Percentiles rank a stretch among this genome's conserved stretches.
Conservation (phyloP, 2,797 vertebrate species). For the Luscinia luscinia region DNA sequence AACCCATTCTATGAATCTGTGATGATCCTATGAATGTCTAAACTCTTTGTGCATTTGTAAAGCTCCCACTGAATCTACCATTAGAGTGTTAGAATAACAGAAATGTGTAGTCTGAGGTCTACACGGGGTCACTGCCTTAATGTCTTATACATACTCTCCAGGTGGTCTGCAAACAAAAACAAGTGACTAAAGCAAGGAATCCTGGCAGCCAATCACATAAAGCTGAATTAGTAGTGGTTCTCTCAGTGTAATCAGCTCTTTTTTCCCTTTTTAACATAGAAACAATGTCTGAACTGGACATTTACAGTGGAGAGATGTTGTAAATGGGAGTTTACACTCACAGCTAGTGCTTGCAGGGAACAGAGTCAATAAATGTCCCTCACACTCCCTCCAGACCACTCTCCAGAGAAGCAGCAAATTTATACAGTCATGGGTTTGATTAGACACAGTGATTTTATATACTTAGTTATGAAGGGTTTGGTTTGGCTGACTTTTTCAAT, state of each 20-base stretch:
- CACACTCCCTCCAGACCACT: not conserved
- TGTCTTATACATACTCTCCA: not conserved
- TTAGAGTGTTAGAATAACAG: not conserved
- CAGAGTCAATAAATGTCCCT: not conserved
- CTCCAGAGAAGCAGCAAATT: not conserved
- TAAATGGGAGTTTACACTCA: not conserved
- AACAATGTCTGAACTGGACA: not conserved
- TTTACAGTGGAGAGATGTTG: not conserved
- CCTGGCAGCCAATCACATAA: not conserved
- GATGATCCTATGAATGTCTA: not conserved
- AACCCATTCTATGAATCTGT: not conserved
- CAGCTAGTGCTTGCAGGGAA: not conserved
- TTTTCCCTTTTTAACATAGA: not conserved
- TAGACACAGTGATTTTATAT: slow-evolving; percentile 26
- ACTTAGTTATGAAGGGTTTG: not conserved
- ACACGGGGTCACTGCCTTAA: not conserved
- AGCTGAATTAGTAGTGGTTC: not conserved
- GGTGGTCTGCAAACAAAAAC: not conserved
- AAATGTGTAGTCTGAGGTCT: not conserved
- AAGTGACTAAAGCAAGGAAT: not conserved
- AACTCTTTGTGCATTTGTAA: not conserved
- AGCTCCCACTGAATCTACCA: not conserved
- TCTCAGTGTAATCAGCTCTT: not conserved
- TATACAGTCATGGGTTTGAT: slow-evolving; percentile 3
- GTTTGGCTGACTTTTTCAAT: slow-evolving; percentile 32